Evolutionary conservation across 2,888 invertebrate species (phyloP).

Genomic region (Sminthurides aquaticus): DNA sequence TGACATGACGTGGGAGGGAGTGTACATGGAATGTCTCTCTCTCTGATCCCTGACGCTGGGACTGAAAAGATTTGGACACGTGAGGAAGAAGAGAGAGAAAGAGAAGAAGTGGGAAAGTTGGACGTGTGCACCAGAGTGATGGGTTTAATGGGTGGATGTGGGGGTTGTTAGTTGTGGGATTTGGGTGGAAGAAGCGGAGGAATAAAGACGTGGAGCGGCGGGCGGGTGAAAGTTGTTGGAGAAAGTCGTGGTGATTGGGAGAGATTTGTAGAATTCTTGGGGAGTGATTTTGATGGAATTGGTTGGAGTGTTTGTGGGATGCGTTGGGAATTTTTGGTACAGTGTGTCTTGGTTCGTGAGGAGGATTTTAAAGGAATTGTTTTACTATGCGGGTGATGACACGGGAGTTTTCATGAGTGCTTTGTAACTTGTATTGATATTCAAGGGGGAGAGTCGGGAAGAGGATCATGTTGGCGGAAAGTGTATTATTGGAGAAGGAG

Average conservation of each 20-base stretch:
- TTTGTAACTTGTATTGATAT: neutral
- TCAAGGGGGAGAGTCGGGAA: neutral
- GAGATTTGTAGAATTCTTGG: neutral
- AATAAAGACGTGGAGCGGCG: no score
- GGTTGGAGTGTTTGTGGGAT: neutral
- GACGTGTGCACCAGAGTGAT: no score
- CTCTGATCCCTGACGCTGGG: no score
- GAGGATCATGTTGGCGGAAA: neutral
- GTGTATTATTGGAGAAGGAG: no score
- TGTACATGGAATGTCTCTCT: no score
- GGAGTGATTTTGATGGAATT: neutral
- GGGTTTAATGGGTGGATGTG: no score
- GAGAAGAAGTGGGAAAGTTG: no score
- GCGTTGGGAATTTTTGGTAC: neutral
- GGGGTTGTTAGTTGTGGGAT: no score
- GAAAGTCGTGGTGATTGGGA: neutral
- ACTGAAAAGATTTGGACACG: no score
- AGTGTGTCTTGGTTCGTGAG: neutral
- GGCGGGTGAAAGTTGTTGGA: neutral
- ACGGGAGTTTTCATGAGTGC: neutral
- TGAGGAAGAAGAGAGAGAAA: no score
- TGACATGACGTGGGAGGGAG: no score
- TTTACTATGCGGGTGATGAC: slow-evolving; percentile 2
- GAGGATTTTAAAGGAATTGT: neutral
- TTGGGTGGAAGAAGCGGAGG: no score